phyloP scores from a whole-genome alignment of 1,140 invertebrate species.

The Dinoponera quadriceps region DNA sequence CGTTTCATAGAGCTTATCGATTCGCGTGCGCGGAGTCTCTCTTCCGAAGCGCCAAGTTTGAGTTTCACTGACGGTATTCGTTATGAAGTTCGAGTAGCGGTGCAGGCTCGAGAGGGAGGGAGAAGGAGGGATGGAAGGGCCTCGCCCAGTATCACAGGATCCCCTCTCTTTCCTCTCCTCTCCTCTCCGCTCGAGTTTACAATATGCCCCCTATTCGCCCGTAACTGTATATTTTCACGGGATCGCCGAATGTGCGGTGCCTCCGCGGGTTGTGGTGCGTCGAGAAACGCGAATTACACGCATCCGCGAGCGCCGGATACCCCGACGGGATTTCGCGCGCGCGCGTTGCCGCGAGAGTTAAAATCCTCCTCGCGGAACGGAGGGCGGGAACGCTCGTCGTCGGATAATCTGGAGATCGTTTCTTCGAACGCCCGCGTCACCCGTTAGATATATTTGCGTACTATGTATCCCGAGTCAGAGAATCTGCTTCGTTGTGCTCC shows the following conservation, averaged over 20 bases:
- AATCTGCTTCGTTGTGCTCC: too few relatives aligned
- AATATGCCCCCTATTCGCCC: slow-evolving; percentile 71
- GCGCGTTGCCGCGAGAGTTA: slow-evolving; percentile 61
- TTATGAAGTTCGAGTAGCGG: slow-evolving; percentile 75
- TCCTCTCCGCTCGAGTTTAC: too few relatives aligned
- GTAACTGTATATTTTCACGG: slow-evolving; percentile 81
- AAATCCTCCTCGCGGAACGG: slow-evolving; percentile 19
- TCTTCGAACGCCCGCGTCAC: too few relatives aligned
- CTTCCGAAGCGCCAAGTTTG: slow-evolving; percentile 65
- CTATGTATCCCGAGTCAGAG: too few relatives aligned
- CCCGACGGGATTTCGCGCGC: slow-evolving; percentile 62
- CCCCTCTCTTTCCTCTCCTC: slow-evolving; percentile 64
- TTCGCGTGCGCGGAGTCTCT: slow-evolving; percentile 20
- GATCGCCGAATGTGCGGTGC: slow-evolving; percentile 67
- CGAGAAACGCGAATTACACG: slow-evolving; percentile 74
- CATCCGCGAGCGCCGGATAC: slow-evolving; percentile 44
- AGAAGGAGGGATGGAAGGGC: slow-evolving; percentile 68
- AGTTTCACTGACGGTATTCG: slow-evolving; percentile 74
- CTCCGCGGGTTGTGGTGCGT: slow-evolving; percentile 70
- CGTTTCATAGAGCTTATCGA: slow-evolving; percentile 55
- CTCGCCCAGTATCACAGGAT: slow-evolving; percentile 64
- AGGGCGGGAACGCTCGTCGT: slow-evolving; percentile 32
- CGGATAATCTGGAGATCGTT: too few relatives aligned
- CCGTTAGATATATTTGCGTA: too few relatives aligned
- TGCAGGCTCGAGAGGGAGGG: slow-evolving; percentile 9